These are phyloP conservation scores for Lasioglossum figueresi DNA, from an alignment of 2,888 invertebrate genomes.

Conservation along the genomic window DNA sequence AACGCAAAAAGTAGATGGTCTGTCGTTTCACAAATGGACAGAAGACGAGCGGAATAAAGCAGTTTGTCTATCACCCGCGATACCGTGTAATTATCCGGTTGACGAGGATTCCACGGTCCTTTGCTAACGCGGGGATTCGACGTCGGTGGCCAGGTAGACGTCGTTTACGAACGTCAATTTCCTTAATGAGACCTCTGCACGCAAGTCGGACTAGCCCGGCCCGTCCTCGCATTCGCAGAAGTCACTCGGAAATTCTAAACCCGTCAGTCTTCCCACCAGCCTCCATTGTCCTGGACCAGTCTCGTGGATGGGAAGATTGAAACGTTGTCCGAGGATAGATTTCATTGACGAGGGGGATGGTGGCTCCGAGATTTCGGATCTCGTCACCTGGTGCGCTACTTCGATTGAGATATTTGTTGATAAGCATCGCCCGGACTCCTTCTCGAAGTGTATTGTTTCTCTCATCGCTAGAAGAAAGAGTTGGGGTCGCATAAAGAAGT, in stretches of 20 bases:
- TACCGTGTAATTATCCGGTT: conserved; percentile 55
- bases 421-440: not conserved
- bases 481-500: too few species aligned
- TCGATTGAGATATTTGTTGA: conserved; percentile 10
- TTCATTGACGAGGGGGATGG: not conserved
- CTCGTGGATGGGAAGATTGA: not conserved
- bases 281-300: conserved; percentile 49
- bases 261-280: conserved; percentile 17
- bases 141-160: conserved; percentile 66
- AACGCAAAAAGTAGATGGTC: not conserved
- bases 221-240: conserved; percentile 51
- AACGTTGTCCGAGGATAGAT: not conserved
- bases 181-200: conserved; percentile 60
- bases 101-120: conserved; percentile 9
- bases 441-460: too few species aligned
- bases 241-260: conserved; percentile 52
- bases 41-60: conserved; percentile 7
- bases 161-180: conserved; percentile 64
- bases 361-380: not conserved
- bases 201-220: conserved; percentile 41
- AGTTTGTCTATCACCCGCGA: conserved; percentile 38
- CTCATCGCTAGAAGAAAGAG: not conserved
- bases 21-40: not conserved
- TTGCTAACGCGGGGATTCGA: conserved; percentile 41
- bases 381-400: not conserved